These are phyloP conservation scores for Sebastes oblongus DNA, from an alignment of 2,797 vertebrate species.

Conservation along the genomic window DNA sequence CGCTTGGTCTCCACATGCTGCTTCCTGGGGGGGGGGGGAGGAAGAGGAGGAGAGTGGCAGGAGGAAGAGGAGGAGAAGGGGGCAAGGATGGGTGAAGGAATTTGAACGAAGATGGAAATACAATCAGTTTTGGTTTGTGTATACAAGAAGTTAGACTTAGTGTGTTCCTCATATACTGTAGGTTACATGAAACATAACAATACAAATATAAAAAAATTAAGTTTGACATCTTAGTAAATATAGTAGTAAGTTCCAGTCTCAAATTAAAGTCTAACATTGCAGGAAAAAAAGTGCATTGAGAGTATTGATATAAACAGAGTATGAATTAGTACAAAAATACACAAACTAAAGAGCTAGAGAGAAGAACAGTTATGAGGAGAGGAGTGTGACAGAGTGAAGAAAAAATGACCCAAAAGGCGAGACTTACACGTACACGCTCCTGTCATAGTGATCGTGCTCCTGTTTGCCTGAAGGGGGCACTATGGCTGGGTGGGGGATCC, in stretches of 20 bases:
- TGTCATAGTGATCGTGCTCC: conserved; percentile 92
- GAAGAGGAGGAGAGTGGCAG: neutral
- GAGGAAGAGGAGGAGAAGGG: neutral
- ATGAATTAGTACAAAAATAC: neutral
- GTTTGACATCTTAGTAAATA: neutral
- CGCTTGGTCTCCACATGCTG: conserved; percentile 90
- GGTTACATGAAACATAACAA: neutral
- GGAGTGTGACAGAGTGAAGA: neutral
- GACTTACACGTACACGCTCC: conserved; percentile 89
- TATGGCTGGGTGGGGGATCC: conserved; percentile 96
- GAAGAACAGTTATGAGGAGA: neutral
- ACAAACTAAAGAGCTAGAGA: neutral
- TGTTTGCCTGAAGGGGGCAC: conserved; percentile 95
- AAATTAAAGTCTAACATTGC: neutral
- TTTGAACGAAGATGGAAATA: neutral
- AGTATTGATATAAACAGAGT: neutral
- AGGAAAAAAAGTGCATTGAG: neutral
- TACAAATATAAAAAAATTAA: neutral
- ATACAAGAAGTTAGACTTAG: neutral
- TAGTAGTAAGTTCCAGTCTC: neutral
- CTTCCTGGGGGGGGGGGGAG: conserved; percentile 82
- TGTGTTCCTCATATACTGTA: neutral
- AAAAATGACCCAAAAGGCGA: too few relatives aligned
- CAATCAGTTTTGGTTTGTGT: neutral
- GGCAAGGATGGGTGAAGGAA: neutral